phyloP scores from a whole-genome alignment of 2,797 vertebrate species.

The Pangasius krempfi region DNA sequence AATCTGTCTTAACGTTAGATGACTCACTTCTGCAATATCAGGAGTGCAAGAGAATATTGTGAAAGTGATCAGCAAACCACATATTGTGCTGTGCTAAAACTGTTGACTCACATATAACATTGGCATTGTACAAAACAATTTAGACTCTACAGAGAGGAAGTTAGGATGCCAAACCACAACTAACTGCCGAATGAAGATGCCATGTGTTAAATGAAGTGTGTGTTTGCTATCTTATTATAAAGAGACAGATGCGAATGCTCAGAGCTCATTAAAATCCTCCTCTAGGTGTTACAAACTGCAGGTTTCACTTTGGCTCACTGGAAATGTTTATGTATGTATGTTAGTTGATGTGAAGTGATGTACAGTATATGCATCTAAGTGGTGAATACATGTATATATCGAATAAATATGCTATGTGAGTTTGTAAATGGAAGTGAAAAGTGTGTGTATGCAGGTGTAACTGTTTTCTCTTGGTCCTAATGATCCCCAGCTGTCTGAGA shows the following conservation, averaged over 20 bases:
- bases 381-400: not conserved
- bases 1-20: not conserved
- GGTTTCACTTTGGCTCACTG: conserved; percentile 31
- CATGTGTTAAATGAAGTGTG: conserved; percentile 22
- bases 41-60: conserved; percentile 10
- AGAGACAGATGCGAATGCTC: conserved; percentile 11
- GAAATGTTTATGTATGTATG: not conserved
- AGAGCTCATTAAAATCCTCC: conserved; percentile 36
- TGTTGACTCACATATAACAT: not conserved
- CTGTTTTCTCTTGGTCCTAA: conserved; percentile 60
- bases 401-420: not conserved
- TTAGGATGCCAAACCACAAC: conserved; percentile 3
- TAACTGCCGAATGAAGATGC: conserved; percentile 24
- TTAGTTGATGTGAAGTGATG: not conserved
- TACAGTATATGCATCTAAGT: not conserved
- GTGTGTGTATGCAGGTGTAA: conserved; percentile 17
- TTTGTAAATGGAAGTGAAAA: conserved; percentile 20
- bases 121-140: not conserved
- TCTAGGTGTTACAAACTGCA: conserved; percentile 32
- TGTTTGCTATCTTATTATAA: conserved; percentile 32
- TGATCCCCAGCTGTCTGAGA: conserved; percentile 71
- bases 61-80: not conserved
- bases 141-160: conserved; percentile 10
- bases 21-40: conserved; percentile 10
- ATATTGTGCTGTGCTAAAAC: not conserved